Percentiles rank a stretch among this genome's conserved stretches.
phyloP scores from a whole-genome alignment of 2,797 vertebrate genomes.

The Leptatherina wallacei region DNA sequence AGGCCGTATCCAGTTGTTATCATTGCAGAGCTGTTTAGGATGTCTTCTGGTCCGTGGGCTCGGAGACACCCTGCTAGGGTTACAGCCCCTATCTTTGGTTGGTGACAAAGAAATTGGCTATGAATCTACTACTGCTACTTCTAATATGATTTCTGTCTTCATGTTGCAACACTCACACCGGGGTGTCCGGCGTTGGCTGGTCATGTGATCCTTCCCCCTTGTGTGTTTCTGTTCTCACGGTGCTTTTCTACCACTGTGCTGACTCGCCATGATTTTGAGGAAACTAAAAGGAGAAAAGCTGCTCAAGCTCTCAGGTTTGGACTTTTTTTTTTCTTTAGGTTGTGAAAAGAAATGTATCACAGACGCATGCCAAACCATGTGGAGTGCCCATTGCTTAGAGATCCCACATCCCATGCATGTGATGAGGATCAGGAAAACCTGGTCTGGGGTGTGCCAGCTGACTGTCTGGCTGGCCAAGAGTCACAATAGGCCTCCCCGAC shows the following conservation, averaged over 20 bases:
- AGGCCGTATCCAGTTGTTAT: conserved; percentile 69
- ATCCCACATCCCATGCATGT: conserved; percentile 68
- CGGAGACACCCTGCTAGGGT: conserved; percentile 62
- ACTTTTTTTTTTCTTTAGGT: conserved; percentile 13
- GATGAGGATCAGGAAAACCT: conserved; percentile 72
- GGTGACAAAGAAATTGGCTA: conserved; percentile 35
- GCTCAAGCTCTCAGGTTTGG: conserved; percentile 23
- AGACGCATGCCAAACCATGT: conserved; percentile 40
- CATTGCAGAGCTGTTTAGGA: conserved; percentile 66
- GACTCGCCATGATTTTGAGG: conserved; percentile 52
- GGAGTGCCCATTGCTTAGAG: conserved; percentile 24
- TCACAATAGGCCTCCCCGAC: conserved; percentile 69
- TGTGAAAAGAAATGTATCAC: conserved; percentile 39
- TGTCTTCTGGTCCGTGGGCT: conserved; percentile 55
- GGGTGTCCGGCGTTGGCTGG: background rate
- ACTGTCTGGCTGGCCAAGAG: conserved; percentile 51
- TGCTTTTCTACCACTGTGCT: conserved; percentile 55
- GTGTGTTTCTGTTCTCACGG: conserved; percentile 55
- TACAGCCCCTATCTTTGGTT: conserved; percentile 54
- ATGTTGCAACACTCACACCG: conserved; percentile 17
- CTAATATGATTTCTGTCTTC: conserved; percentile 20
- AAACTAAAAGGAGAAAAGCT: conserved; percentile 19
- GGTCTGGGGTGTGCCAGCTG: conserved; percentile 54
- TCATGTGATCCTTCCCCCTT: conserved; percentile 16
- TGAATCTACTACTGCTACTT: conserved; percentile 42